Evolutionary conservation across 2,888 invertebrate genomes (phyloP).

Genomic region (Latrodectus elegans): DNA sequence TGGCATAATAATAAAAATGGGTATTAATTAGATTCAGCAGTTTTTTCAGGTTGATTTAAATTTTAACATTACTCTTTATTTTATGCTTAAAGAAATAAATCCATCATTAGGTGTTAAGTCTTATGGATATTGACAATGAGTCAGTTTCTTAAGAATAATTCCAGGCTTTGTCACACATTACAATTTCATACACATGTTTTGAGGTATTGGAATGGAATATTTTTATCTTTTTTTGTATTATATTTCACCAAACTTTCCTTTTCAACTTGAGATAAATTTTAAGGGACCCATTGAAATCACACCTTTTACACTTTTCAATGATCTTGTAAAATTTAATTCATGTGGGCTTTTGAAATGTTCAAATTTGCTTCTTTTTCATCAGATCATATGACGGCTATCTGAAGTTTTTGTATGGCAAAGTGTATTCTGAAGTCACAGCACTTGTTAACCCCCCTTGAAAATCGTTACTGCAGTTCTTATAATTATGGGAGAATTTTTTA

Average conservation of each 20-base stretch:
- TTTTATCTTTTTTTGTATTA: not conserved
- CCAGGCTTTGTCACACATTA: not conserved
- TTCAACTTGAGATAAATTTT: not conserved
- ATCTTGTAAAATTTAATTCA: not conserved
- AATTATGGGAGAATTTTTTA: not conserved
- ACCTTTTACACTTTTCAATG: not conserved
- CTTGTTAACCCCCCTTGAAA: not conserved
- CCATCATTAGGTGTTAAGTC: not conserved
- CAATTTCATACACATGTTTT: not conserved
- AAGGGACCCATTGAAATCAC: too few relatives aligned
- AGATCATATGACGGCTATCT: not conserved
- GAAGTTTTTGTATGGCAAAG: not conserved
- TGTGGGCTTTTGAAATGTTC: not conserved
- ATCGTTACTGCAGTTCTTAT: not conserved
- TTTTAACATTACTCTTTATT: not conserved
- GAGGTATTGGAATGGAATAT: not conserved
- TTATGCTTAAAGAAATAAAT: not conserved
- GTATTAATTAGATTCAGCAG: not conserved
- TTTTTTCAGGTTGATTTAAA: not conserved
- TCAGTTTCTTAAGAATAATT: not conserved
- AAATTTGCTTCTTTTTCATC: slow-evolving; percentile 7
- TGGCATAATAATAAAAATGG: not conserved
- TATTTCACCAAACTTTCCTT: not conserved
- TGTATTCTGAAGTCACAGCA: not conserved
- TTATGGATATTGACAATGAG: not conserved